These are phyloP conservation scores for Actinopyga echinites DNA, from an alignment of 53 echinoderm and acorn worm genomes.

Conservation along the genomic window DNA sequence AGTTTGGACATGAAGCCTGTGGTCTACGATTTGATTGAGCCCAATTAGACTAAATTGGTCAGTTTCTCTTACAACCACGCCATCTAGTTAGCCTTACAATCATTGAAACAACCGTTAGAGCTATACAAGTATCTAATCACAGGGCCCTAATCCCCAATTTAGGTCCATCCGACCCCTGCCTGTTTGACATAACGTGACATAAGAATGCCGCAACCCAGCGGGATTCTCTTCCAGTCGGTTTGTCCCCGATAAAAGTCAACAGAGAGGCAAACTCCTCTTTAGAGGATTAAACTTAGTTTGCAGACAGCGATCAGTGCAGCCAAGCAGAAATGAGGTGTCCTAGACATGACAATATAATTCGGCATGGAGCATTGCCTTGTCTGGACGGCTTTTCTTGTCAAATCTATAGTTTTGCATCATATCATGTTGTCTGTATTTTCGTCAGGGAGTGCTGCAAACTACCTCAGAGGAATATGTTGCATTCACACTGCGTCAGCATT, in stretches of 20 bases:
- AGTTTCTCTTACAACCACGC: slow-evolving; percentile 15
- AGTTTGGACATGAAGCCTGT: not conserved
- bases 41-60: slow-evolving; percentile 34
- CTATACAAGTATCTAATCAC: slow-evolving; percentile 9
- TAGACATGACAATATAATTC: slow-evolving; percentile 8
- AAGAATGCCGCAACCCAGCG: slow-evolving; percentile 17
- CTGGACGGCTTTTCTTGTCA: no score
- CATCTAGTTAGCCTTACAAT: slow-evolving; percentile 31
- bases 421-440: no score
- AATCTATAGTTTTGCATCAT: no score
- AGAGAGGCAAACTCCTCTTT: not conserved
- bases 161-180: slow-evolving; percentile 16
- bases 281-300: slow-evolving; percentile 20
- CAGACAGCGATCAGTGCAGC: slow-evolving; percentile 29
- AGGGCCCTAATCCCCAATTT: slow-evolving; percentile 30
- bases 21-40: slow-evolving; percentile 15
- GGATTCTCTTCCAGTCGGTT: slow-evolving; percentile 15
- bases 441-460: no score
- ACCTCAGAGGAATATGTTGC: no score
- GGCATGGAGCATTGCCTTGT: no score
- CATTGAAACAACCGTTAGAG: slow-evolving; percentile 3
- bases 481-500: no score
- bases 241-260: not conserved
- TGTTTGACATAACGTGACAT: slow-evolving; percentile 24
- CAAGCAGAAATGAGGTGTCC: not conserved